A percentile compares a stretch with the other conserved stretches of the same genome.
Conservation (phyloP, 2,888 invertebrate genomes). For the Mamestra brassicae region DNA sequence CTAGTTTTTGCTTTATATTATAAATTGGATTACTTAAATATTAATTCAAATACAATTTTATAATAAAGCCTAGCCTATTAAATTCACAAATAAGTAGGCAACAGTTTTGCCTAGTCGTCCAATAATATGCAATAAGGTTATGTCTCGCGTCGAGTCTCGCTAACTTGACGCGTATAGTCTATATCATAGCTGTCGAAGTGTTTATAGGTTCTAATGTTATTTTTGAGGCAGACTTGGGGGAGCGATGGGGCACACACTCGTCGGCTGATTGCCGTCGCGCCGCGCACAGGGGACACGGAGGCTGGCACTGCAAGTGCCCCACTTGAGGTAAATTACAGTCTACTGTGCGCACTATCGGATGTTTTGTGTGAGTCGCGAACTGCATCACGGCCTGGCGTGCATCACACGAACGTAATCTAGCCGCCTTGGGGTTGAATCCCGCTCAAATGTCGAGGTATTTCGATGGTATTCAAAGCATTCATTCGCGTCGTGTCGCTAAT, state of each 20-base stretch:
- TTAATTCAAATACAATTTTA: constrained; percentile 3
- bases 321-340: constrained; percentile 87
- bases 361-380: constrained; percentile 77
- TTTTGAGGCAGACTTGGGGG: constrained; percentile 75
- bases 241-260: constrained; percentile 73
- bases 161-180: constrained; percentile 21
- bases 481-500: constrained; percentile 48
- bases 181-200: constrained; percentile 49
- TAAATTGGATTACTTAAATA: constrained; percentile 14
- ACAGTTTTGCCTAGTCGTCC: background rate
- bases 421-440: constrained; percentile 50
- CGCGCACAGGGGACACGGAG: constrained; percentile 59
- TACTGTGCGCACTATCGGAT: constrained; percentile 79
- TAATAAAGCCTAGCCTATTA: background rate
- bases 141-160: constrained; percentile 19
- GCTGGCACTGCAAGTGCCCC: constrained; percentile 74
- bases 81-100: background rate
- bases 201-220: constrained; percentile 73
- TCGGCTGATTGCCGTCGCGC: constrained; percentile 78
- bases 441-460: constrained; percentile 66
- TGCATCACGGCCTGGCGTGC: constrained; percentile 69
- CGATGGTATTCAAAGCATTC: constrained; percentile 70
- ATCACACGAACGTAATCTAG: constrained; percentile 76
- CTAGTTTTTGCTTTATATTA: constrained; percentile 9
- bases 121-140: constrained; percentile 35